Evolutionary conservation across 2,797 vertebrate species (phyloP).

Genomic region (Anguilla obscura): DNA sequence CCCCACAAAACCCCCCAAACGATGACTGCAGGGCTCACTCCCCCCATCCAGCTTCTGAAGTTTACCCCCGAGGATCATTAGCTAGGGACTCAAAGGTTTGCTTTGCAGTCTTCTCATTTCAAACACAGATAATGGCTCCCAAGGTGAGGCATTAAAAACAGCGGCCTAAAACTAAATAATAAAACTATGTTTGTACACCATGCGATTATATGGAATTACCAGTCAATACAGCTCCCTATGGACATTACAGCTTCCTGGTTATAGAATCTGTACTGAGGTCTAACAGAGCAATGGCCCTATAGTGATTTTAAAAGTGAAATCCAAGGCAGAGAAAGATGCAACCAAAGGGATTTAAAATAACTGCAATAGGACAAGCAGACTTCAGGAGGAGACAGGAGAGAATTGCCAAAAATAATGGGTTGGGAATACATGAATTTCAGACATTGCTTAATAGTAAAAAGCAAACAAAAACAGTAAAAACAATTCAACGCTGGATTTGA

Average conservation of each 20-base stretch:
- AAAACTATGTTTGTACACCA: neutral
- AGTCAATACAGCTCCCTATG: neutral
- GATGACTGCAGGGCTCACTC: neutral
- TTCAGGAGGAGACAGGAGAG: neutral
- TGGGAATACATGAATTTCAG: neutral
- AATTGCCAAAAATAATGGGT: neutral
- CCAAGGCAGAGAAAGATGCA: neutral
- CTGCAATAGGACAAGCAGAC: neutral
- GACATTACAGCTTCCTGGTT: neutral
- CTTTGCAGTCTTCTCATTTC: neutral
- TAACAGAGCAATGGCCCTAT: neutral
- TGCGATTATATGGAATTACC: neutral
- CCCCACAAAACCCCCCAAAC: neutral
- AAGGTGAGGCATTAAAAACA: neutral
- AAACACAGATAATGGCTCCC: neutral
- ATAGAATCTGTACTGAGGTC: neutral
- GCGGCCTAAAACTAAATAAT: neutral
- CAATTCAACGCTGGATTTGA: neutral
- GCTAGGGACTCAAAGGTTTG: neutral
- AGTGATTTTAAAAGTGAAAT: neutral
- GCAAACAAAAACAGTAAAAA: neutral
- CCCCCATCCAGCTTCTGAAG: neutral
- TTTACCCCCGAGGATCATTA: conserved; percentile 69
- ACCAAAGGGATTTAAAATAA: neutral
- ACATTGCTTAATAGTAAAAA: neutral